phyloP scores from a whole-genome alignment of 2,113 vertebrate genomes.

The Choloepus hoffmanni region DNA sequence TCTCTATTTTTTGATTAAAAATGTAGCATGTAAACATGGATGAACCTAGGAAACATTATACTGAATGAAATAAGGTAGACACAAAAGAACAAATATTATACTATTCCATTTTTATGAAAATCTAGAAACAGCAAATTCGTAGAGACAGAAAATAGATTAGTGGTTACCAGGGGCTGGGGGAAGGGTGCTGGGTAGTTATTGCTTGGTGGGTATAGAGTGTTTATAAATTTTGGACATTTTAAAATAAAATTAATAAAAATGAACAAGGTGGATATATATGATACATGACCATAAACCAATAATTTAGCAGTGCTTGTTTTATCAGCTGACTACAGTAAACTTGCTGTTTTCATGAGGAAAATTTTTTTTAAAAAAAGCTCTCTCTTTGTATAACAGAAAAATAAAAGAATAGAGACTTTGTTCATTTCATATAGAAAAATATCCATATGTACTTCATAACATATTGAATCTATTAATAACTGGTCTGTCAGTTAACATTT shows the following conservation, averaged over 20 bases:
- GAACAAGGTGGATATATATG: not conserved
- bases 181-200: too few relatives aligned
- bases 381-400: not conserved
- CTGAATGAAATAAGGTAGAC: too few relatives aligned
- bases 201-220: too few relatives aligned
- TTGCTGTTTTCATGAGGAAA: not conserved
- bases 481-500: not conserved
- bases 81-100: too few relatives aligned
- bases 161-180: too few relatives aligned
- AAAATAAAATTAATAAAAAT: not conserved
- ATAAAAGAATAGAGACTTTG: not conserved
- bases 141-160: too few relatives aligned
- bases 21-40: too few relatives aligned
- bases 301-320: not conserved
- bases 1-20: not conserved
- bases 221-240: too few relatives aligned
- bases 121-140: too few relatives aligned
- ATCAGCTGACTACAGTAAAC: not conserved
- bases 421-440: not conserved
- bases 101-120: too few relatives aligned
- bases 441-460: not conserved
- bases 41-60: too few relatives aligned
- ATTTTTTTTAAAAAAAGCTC: not conserved
- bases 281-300: not conserved
- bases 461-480: not conserved